phyloP scores from a whole-genome alignment of 1,140 invertebrate genomes.

The Sycophaga agraensis region DNA sequence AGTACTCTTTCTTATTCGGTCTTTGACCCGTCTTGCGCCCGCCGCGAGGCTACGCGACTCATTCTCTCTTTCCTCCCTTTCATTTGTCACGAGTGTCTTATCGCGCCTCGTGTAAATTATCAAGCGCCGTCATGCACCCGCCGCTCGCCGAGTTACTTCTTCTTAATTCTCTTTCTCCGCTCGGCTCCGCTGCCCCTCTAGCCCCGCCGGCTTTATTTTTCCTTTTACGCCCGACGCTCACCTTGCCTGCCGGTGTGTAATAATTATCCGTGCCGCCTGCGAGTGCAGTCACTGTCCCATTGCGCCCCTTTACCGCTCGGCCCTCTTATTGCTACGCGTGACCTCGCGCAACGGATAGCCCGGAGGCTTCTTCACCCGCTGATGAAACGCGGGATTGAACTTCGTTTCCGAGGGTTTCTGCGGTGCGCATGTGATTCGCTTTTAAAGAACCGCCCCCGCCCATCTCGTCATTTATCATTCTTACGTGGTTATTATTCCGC shows the following conservation, averaged over 20 bases:
- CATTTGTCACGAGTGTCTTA: slow-evolving; percentile 39
- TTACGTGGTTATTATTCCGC: no score
- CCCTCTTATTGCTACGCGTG: slow-evolving; percentile 1
- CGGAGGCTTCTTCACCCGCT: background rate
- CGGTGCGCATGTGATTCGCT: no score
- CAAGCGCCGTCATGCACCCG: slow-evolving; percentile 25
- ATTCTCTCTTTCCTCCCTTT: slow-evolving; percentile 22
- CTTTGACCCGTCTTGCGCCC: slow-evolving; percentile 6
- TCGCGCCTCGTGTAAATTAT: slow-evolving; percentile 36
- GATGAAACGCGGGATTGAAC: slow-evolving; percentile 3
- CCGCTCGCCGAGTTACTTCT: background rate
- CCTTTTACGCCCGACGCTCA: no score
- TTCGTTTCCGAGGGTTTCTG: no score
- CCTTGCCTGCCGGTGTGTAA: no score
- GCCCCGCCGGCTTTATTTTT: no score
- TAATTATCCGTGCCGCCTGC: no score
- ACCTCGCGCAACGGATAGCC: background rate
- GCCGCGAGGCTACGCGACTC: background rate
- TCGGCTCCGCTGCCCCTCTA: no score
- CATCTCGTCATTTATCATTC: no score
- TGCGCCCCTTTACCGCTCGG: no score
- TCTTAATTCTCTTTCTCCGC: background rate
- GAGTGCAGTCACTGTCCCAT: no score
- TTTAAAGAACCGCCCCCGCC: no score
- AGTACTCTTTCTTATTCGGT: background rate